Base-by-base conservation (phyloP, 2,797 vertebrate species). In the Cyclura pinguis region DNA sequence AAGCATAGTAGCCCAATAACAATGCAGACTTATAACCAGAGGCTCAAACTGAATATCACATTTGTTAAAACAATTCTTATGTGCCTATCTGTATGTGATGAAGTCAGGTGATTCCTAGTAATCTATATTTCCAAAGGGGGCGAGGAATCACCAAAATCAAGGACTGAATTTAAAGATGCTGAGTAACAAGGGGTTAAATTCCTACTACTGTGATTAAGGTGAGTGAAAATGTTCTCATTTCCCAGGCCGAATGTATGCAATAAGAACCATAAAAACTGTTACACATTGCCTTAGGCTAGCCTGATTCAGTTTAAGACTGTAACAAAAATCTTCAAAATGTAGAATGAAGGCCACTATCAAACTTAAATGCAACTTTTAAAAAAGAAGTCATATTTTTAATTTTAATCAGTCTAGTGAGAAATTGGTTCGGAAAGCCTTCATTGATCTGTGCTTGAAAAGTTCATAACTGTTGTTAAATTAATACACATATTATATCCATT, bases 181-280 rank as follows among this genome's bases (percentile, higher is more conserved):
- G 4, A n/a, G 9, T 14, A 92, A 32, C 38, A 77, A 90, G 90
- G 50, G 35, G 2, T 87, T 94, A 89, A 91, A 80, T 93, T 86
- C 69, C 89, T 76, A 86, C 80, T 24, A 81, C 32, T 6, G 22
- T 93, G 85, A 93, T 55, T 86, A 74, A 90, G 83, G 92, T 94
- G 92, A 91, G 85, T 80, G 29, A 91, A 95, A 94, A 82, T 27
- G 3, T 76, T 94, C 80, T 94, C 88, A 84, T 47, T 93, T 55
- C 29, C 91, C 20, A 29, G 55, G 73, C 38, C 93, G 82, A 96
- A 91, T 93, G 93, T 47, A 91, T 95, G 85, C 32, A 94, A 77
- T 88, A 72, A 91, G 95, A 97, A 89, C 29, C 47, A 92, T 90
- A 93, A 94, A 93, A 94, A 80, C 0, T 55, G 92, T 92, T 92